Evolutionary conservation across 1,140 invertebrate species (phyloP), one percentile per base, ranked within the genome.

Genomic region (Drosophila trapezifrons): DNA sequence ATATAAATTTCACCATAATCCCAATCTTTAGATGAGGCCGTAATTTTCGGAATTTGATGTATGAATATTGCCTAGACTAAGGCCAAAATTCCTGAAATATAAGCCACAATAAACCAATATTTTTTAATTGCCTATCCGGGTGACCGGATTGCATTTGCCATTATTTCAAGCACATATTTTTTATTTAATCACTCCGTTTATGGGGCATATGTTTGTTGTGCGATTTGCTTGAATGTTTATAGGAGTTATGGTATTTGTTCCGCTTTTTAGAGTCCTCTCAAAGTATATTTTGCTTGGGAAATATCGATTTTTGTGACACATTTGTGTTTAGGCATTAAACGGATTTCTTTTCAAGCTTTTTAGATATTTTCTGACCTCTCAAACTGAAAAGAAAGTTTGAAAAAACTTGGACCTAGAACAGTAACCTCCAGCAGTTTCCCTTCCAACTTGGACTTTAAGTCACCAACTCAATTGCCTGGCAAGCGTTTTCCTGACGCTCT

Each of bases 391-490:
- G 5, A 12, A 49, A 12, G 8, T 59, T 55, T n/a, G 2, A 27
- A 52, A 52, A 15, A 9, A 2, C 9, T 40, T 56, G 5, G 17
- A 18, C 7, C 4, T 27, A 12, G 1, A 13, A n/a, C n/a, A n/a
- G n/a, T n/a, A 47, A 32, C 5, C 18, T 32, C 13, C 10, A 47
- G 10, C 42, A 55, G 9, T 20, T 32, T 35, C 35, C 18, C 13
- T 9, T 22, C 20, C n/a, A 18, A 57, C 27, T 35, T 58, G 17
- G 27, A 20, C 20, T 37, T 51, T 27, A 29, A 66, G 46, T 69
- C 46, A 69, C 43, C 69, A 72, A 58, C 42, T 71, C 66, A 58
- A 72, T 72, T 72, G 69, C 51, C 69, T 46, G 35, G 71, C 29
- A 75, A 75, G 8, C 18, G 49, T 55, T 75, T 74, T 76, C 54